Evolutionary conservation across 2,797 vertebrate species (phyloP).

Genomic region (Intellagama lesueurii): DNA sequence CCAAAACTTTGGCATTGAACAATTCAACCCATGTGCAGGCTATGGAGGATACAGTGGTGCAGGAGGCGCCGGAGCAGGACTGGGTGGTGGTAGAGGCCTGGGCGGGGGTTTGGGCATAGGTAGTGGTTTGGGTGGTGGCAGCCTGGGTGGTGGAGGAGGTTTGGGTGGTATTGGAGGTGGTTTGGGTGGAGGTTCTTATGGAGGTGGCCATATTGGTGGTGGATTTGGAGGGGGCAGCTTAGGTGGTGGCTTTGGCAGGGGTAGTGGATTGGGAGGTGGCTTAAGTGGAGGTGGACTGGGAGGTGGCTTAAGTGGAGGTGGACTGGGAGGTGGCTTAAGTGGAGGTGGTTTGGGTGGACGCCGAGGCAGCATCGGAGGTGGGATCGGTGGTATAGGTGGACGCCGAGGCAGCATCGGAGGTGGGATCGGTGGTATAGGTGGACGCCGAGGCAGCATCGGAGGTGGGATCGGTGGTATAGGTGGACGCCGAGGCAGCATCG

Average conservation of each 20-base stretch:
- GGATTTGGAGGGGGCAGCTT: not conserved
- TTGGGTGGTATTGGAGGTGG: not conserved
- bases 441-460: not conserved
- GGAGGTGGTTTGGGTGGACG: not conserved
- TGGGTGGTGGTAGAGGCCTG: not conserved
- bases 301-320: not conserved
- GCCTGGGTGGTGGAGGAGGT: not conserved
- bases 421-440: not conserved
- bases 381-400: not conserved
- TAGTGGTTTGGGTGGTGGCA: not conserved
- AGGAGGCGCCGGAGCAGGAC: not conserved
- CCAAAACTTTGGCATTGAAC: slow-evolving; percentile 20
- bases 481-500: not conserved
- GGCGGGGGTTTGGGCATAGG: not conserved
- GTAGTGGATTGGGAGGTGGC: not conserved
- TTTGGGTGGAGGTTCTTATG: not conserved
- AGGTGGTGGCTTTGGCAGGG: not conserved
- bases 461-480: not conserved
- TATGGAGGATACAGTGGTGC: not conserved
- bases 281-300: not conserved
- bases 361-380: not conserved
- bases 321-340: not conserved
- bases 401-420: not conserved
- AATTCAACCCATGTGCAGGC: slow-evolving; percentile 33
- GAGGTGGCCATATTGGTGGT: not conserved